These are phyloP conservation scores for Eudemis profundana DNA, from an alignment of 2,888 invertebrate species.

Conservation along the genomic window DNA sequence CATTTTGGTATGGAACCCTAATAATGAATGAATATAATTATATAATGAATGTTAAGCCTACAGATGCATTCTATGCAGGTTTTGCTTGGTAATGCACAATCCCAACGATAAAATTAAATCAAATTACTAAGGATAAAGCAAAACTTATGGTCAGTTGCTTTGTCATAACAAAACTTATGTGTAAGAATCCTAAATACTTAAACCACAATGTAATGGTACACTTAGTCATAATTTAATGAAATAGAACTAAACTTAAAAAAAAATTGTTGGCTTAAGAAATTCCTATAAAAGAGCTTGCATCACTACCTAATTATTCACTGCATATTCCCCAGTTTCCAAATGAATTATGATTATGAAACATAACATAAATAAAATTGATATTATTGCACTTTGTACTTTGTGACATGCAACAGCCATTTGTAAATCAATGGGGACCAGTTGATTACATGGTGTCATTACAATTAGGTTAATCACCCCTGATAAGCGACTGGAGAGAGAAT, in stretches of 20 bases:
- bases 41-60: no score
- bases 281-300: constrained; percentile 10
- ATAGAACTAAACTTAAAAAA: constrained; percentile 17
- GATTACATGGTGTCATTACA: constrained; percentile 49
- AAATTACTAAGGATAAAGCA: no score
- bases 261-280: constrained; percentile 11
- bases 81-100: no score
- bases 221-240: constrained; percentile 2
- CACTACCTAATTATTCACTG: constrained; percentile 20
- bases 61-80: no score
- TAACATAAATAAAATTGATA: constrained; percentile 24
- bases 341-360: constrained; percentile 28
- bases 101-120: no score
- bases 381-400: constrained; percentile 39
- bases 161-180: no score
- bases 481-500: constrained; percentile 25
- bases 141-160: no score
- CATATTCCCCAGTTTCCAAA: constrained; percentile 25
- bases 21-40: no score
- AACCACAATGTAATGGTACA: background rate
- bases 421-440: constrained; percentile 52
- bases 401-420: constrained; percentile 49
- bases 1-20: no score
- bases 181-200: background rate
- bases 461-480: constrained; percentile 52